phyloP scores from a whole-genome alignment of 2,113 vertebrate genomes.

The Miniopterus natalensis region DNA sequence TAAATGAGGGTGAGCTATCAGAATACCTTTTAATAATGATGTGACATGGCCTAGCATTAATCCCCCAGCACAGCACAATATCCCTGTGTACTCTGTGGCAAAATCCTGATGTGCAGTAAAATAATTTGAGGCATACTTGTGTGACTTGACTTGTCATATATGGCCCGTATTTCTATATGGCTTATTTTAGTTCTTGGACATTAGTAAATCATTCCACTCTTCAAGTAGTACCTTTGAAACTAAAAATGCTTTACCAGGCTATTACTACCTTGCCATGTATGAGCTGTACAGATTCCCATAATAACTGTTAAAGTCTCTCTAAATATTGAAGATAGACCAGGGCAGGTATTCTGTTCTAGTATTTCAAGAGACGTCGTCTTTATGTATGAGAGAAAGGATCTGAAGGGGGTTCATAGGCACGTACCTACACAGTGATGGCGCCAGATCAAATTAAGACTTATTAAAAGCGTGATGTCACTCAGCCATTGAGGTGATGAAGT shows the following conservation, averaged over 20 bases:
- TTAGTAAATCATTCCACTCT: conserved; percentile 46
- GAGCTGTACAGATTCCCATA: conserved; percentile 60
- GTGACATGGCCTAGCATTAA: background rate
- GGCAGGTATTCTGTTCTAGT: conserved; percentile 52
- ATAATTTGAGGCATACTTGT: conserved; percentile 11
- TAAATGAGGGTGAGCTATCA: conserved; percentile 60
- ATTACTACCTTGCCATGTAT: conserved; percentile 56
- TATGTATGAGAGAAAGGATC: background rate
- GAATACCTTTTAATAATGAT: conserved; percentile 61
- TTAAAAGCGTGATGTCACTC: conserved; percentile 31
- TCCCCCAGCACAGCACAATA: background rate
- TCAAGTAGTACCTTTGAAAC: conserved; percentile 58
- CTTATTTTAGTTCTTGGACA: conserved; percentile 63
- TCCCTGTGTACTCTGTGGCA: background rate
- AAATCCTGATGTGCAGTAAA: conserved; percentile 22
- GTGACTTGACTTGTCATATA: conserved; percentile 37
- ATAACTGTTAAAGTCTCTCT: conserved; percentile 58
- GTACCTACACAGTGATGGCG: conserved; percentile 31
- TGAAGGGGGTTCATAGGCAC: conserved; percentile 28
- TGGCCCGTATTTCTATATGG: conserved; percentile 47
- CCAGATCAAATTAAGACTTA: conserved; percentile 23
- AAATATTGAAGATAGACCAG: conserved; percentile 68
- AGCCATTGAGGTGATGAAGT: conserved; percentile 43
- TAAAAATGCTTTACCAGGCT: conserved; percentile 63
- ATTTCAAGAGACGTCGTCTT: conserved; percentile 27